A percentile compares a stretch with the other conserved stretches of the same genome.
Evolutionary conservation across 2,113 vertebrate species (phyloP).

Genomic region (Ochotona princeps): DNA sequence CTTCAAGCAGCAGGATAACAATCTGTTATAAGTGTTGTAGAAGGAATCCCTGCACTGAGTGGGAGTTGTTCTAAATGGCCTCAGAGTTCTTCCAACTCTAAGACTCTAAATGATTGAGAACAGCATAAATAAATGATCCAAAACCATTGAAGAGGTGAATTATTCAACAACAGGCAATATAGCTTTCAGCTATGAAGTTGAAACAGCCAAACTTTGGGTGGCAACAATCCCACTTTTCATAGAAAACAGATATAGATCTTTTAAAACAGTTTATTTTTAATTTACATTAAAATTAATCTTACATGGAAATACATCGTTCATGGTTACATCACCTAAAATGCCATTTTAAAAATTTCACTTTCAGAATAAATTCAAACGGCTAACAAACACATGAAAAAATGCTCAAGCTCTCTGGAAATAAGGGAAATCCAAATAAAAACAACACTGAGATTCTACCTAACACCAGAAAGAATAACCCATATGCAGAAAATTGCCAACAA

Average conservation of each 20-base stretch:
- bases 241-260: constrained; percentile 44
- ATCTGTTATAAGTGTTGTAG: constrained; percentile 6
- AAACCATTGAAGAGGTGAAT: constrained; percentile 71
- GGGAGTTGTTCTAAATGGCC: constrained; percentile 31
- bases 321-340: background rate
- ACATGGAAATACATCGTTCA: background rate
- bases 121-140: constrained; percentile 75
- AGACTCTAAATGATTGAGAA: constrained; percentile 74
- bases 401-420: too few relatives aligned
- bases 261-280: constrained; percentile 36
- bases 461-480: too few relatives aligned
- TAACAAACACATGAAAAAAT: too few relatives aligned
- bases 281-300: constrained; percentile 56
- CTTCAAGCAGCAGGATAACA: constrained; percentile 28
- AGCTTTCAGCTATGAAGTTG: constrained; percentile 46
- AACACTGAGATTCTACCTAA: too few relatives aligned
- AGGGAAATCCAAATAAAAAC: too few relatives aligned
- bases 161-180: constrained; percentile 70
- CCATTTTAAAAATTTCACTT: background rate
- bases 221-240: background rate
- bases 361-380: background rate
- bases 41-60: background rate
- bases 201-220: constrained; percentile 26
- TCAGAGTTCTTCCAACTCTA: constrained; percentile 55
- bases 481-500: too few relatives aligned